A percentile compares a stretch with the other conserved stretches of the same genome.
Evolutionary conservation across 2,888 invertebrate genomes (phyloP).

Genomic region (Frankliniella fusca): DNA sequence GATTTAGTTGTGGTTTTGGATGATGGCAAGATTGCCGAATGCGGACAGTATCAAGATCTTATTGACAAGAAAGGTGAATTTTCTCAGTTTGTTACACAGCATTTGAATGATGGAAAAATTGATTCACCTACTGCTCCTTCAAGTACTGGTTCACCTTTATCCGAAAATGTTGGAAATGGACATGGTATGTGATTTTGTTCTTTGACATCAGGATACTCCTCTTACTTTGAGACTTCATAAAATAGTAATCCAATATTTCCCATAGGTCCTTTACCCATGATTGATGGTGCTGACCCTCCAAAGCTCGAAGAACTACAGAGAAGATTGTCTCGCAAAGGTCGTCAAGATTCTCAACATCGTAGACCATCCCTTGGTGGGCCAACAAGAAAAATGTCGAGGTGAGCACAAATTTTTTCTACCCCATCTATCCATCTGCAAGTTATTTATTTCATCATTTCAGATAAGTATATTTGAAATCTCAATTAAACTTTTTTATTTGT

Average conservation of each 20-base stretch:
- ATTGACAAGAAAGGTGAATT: constrained; percentile 47
- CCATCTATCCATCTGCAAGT: too few species aligned
- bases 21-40: constrained; percentile 53
- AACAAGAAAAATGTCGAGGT: constrained; percentile 10
- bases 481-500: too few species aligned
- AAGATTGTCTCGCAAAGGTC: not conserved
- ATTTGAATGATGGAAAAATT: constrained; percentile 21
- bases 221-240: not conserved
- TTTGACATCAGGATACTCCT: constrained; percentile 7
- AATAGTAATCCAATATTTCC: not conserved
- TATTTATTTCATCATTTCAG: too few species aligned
- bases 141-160: not conserved
- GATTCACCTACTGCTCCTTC: not conserved
- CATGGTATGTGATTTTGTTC: not conserved
- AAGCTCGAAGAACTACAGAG: not conserved
- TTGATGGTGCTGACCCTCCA: constrained; percentile 10
- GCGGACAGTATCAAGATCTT: constrained; percentile 56
- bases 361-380: constrained; percentile 4
- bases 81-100: constrained; percentile 43
- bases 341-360: not conserved
- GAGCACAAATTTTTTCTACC: not conserved
- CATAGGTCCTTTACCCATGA: not conserved
- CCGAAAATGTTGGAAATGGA: not conserved
- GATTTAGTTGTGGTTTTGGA: constrained; percentile 55
- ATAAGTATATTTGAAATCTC: too few species aligned